Evolutionary conservation across 2,797 vertebrate genomes (phyloP).

Genomic region (Epinephelus malabaricus): DNA sequence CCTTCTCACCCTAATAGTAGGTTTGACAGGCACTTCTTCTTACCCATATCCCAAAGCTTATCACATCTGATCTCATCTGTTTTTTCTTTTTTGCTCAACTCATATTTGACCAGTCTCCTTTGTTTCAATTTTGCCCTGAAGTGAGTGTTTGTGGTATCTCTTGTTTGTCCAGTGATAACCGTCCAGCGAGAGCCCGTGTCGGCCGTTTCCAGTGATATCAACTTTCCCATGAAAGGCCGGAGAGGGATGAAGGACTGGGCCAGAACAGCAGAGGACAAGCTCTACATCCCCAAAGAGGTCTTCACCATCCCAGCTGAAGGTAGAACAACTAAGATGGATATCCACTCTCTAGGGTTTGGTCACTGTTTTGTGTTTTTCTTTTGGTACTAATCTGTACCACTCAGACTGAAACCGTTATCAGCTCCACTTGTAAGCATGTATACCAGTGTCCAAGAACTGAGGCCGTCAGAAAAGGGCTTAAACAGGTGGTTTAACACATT

Average conservation of each 20-base stretch:
- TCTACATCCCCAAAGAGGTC: constrained; percentile 97
- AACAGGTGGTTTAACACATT: neutral
- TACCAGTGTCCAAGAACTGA: neutral
- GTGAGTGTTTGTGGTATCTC: constrained; percentile 25
- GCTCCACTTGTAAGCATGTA: neutral
- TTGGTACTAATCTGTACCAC: neutral
- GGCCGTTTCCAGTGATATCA: constrained; percentile 97
- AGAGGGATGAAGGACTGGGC: constrained; percentile 99
- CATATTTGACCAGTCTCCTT: neutral
- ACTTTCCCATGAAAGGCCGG: constrained; percentile 97
- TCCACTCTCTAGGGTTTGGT: neutral
- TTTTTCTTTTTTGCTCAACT: too few relatives aligned
- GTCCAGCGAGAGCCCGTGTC: constrained; percentile 97
- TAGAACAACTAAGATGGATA: constrained; percentile 58
- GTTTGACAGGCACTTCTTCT: too few relatives aligned
- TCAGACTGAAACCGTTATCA: neutral
- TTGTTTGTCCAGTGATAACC: constrained; percentile 90
- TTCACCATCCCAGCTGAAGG: constrained; percentile 92
- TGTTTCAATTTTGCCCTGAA: neutral
- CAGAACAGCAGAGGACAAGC: constrained; percentile 95
- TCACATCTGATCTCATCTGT: too few relatives aligned
- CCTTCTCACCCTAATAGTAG: too few relatives aligned
- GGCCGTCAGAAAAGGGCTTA: neutral
- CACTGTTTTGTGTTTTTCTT: neutral
- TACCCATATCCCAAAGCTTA: too few relatives aligned